phyloP scores from a whole-genome alignment of 2,797 vertebrate species.

The Galago senegalensis region DNA sequence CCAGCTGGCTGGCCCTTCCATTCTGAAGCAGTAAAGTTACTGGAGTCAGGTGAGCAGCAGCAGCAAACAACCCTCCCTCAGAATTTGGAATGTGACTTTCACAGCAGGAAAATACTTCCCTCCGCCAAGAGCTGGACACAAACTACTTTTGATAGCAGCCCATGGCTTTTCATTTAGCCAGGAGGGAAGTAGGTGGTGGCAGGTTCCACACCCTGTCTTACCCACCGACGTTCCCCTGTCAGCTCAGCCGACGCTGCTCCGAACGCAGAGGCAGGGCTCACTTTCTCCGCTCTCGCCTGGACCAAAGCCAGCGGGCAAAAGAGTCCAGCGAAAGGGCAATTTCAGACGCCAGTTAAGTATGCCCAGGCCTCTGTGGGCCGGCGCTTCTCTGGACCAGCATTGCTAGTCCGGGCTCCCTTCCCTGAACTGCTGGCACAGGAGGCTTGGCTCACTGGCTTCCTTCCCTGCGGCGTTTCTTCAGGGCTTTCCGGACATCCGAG shows the following conservation, averaged over 20 bases:
- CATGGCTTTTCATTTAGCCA: constrained; percentile 70
- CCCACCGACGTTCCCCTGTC: constrained; percentile 82
- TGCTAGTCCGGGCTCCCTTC: constrained; percentile 74
- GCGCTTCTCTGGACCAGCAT: constrained; percentile 66
- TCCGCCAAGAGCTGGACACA: constrained; percentile 53
- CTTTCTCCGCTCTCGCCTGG: constrained; percentile 64
- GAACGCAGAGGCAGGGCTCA: constrained; percentile 63
- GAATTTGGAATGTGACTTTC: constrained; percentile 62
- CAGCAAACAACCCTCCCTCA: constrained; percentile 56
- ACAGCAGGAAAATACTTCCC: constrained; percentile 62
- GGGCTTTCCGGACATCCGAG: constrained; percentile 84
- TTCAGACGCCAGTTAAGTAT: constrained; percentile 41
- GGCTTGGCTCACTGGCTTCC: constrained; percentile 88
- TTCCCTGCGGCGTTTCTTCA: constrained; percentile 87
- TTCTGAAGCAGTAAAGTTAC: constrained; percentile 65
- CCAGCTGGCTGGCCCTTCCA: constrained; percentile 20
- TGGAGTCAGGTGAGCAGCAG: constrained; percentile 70
- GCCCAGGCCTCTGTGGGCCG: neutral
- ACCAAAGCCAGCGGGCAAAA: constrained; percentile 51
- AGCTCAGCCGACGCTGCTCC: constrained; percentile 81
- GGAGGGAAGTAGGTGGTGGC: constrained; percentile 76
- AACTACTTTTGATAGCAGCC: constrained; percentile 68
- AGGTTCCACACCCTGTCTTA: constrained; percentile 83
- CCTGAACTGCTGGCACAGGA: constrained; percentile 81
- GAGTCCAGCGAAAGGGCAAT: constrained; percentile 26